Conservation (phyloP, 2,113 vertebrate genomes). For the Aptenodytes forsteri region DNA sequence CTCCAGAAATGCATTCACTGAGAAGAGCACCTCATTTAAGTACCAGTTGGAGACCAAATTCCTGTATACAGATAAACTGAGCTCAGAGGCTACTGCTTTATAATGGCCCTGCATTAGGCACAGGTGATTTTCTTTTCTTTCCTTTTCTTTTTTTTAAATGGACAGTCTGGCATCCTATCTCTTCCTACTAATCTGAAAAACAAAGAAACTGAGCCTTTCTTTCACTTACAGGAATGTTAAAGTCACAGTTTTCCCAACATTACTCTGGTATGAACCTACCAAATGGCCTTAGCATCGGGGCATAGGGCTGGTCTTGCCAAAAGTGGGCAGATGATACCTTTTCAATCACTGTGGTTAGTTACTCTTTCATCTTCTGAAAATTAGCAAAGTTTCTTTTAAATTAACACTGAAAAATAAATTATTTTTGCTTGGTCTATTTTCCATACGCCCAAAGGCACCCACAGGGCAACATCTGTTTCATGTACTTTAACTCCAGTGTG, state of each 20-base stretch:
- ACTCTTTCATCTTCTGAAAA: background rate
- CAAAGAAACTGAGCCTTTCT: background rate
- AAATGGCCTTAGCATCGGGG: background rate
- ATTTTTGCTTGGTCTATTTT: background rate
- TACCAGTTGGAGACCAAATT: background rate
- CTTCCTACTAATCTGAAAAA: background rate
- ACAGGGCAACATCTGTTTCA: background rate
- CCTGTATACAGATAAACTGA: background rate
- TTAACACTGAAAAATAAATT: background rate
- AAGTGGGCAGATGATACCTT: accelerated
- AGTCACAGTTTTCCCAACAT: background rate
- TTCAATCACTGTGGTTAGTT: background rate
- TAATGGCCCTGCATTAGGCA: background rate
- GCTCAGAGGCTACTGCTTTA: background rate
- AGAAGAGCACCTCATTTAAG: background rate
- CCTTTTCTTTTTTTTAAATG: background rate
- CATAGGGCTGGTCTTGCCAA: background rate
- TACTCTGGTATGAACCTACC: background rate
- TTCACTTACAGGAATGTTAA: background rate
- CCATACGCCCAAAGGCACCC: background rate
- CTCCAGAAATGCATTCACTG: background rate
- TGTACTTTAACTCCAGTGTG: background rate
- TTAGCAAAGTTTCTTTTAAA: background rate
- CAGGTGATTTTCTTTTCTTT: background rate
- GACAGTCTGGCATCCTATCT: background rate